Evolutionary conservation across 2,888 invertebrate species (phyloP), one percentile per base, ranked within the genome.

Genomic region (Nomada lathburiana): DNA sequence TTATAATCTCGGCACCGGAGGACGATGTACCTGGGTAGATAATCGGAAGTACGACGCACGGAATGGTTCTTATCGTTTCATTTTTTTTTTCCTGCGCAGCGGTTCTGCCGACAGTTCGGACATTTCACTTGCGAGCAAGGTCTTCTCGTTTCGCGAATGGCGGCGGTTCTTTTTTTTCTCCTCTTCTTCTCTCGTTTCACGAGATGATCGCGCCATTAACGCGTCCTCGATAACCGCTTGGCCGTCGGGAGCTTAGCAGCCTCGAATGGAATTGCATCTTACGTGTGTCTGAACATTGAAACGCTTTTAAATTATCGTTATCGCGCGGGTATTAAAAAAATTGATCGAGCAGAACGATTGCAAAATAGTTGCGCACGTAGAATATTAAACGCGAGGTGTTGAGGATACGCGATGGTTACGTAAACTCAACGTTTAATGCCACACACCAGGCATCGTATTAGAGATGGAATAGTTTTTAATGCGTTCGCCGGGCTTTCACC

Each of bases 401-500:
- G 11, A 36, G 47, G 13, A 47, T 16, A 47, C 11, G 47, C 23
- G 23, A 57, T 3, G 23, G 23, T 57, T 52, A 13, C 13, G n/a
- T 36, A 13, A 52, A 3, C 20, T 23, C 7, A 42, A 36, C n/a
- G 53, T 53, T 3, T n/a, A 52, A 4, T 5, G n/a, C 13, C 20
- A 18, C 47, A 13, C 16, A 18, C n/a, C 42, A n/a, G 42, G 62
- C 10, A 20, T 62, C 62, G 18, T 16, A 3, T 23, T 16, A 47
- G 23, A 47, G 16, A 42, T 20, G 5, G 10, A 42, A 29, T 13
- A 11, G 2, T 10, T 42, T 16, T 23, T 42, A 10, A 59, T n/a
- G n/a, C 44, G 59, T 16, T 47, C 59, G 47, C 29, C 16, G 26
- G 20, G 29, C 29, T 70, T 70, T 70, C 70, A 47, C 47, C 47